A percentile compares a stretch with the other conserved stretches of the same genome.
Conservation (phyloP, 2,888 invertebrate species). For the Drosophila tanythrix region DNA sequence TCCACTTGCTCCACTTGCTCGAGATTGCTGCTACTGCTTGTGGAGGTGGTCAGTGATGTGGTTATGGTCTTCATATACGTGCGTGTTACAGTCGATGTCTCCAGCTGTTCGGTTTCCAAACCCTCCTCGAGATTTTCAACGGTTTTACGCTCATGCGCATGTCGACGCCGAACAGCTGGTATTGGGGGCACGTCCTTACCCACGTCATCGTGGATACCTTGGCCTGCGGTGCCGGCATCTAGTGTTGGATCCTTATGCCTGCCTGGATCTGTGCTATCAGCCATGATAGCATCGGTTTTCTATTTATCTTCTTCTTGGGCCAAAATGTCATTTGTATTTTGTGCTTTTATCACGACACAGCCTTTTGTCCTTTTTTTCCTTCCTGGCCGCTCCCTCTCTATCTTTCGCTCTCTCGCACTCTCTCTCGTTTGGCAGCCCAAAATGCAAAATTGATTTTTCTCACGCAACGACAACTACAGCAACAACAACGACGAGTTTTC, state of each 20-base stretch:
- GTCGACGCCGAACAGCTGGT: constrained; percentile 78
- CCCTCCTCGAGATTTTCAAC: constrained; percentile 55
- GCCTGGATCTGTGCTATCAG: constrained; percentile 77
- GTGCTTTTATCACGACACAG: constrained; percentile 13
- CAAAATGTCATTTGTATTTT: constrained; percentile 68
- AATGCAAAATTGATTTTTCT: constrained; percentile 82
- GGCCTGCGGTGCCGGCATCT: constrained; percentile 54
- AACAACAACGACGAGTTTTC: constrained; percentile 46
- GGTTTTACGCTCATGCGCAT: constrained; percentile 72
- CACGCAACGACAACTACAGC: constrained; percentile 66
- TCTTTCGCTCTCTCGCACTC: neutral
- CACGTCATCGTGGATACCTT: constrained; percentile 10
- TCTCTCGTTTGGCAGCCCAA: constrained; percentile 29
- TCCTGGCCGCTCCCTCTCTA: constrained; percentile 18
- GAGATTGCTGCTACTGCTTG: constrained; percentile 47
- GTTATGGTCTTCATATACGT: constrained; percentile 78
- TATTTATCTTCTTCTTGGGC: constrained; percentile 43
- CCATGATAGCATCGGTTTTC: constrained; percentile 82
- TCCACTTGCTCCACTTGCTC: constrained; percentile 47
- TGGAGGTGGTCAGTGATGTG: constrained; percentile 71
- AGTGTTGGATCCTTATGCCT: constrained; percentile 78
- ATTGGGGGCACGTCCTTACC: constrained; percentile 62
- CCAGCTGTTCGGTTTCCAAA: constrained; percentile 62
- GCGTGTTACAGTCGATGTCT: constrained; percentile 75
- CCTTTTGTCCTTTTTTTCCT: constrained; percentile 44